A percentile compares a stretch with the other conserved stretches of the same genome.
Conservation (phyloP, 2,797 vertebrate species). For the Myoxocephalus aenaeus region DNA sequence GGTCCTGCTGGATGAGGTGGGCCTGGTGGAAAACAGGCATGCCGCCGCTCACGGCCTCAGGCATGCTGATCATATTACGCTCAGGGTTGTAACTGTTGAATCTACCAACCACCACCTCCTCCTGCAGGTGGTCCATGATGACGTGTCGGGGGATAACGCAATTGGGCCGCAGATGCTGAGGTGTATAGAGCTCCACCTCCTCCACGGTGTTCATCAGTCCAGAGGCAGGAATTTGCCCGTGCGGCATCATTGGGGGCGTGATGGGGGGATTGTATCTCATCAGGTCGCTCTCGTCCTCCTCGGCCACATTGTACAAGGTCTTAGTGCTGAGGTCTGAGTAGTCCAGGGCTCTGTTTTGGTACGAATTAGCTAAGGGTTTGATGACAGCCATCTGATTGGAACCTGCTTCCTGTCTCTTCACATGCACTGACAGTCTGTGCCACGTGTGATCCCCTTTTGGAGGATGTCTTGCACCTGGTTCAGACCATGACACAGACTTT, state of each 20-base stretch:
- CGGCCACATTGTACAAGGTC: conserved; percentile 93
- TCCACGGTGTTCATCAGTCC: conserved; percentile 67
- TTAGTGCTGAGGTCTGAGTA: conserved; percentile 97
- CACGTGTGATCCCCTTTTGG: conserved; percentile 96
- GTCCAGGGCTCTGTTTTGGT: conserved; percentile 89
- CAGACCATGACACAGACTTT: conserved; percentile 99
- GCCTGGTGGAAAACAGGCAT: conserved; percentile 82
- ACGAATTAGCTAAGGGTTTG: conserved; percentile 98
- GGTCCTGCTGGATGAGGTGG: conserved; percentile 79
- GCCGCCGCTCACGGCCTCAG: conserved; percentile 75
- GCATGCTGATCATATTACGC: conserved; percentile 79
- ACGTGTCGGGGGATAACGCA: conserved; percentile 77
- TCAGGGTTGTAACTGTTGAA: conserved; percentile 81
- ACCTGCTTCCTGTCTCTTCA: conserved; percentile 95
- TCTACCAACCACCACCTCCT: conserved; percentile 74
- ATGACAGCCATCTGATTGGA: conserved; percentile 99
- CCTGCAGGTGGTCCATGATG: conserved; percentile 85
- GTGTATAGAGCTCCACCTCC: conserved; percentile 85
- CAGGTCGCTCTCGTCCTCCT: conserved; percentile 89
- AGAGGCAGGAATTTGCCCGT: conserved; percentile 77
- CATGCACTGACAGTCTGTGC: conserved; percentile 99
- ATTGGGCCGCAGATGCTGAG: conserved; percentile 79
- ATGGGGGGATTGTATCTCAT: conserved; percentile 84
- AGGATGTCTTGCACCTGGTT: conserved; percentile 98
- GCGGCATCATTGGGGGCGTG: conserved; percentile 87